Evolutionary conservation across 2,113 vertebrate genomes (phyloP).

Genomic region (Hiodon tergisus): DNA sequence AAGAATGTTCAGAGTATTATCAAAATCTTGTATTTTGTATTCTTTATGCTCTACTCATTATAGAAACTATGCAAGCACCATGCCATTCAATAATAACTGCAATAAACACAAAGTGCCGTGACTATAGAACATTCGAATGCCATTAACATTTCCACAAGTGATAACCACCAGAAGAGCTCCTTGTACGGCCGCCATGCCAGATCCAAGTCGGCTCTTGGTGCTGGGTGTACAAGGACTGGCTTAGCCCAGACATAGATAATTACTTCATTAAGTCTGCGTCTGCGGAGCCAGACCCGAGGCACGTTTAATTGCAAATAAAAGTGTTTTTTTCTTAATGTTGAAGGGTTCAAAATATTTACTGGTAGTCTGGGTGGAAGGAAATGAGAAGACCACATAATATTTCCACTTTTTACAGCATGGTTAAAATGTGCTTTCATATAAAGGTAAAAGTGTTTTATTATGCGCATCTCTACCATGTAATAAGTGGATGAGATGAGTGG

Average conservation of each 20-base stretch:
- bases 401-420: background rate
- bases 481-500: background rate
- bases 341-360: conserved; percentile 24
- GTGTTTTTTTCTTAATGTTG: conserved; percentile 1
- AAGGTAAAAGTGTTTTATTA: background rate
- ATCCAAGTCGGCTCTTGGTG: background rate
- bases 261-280: conserved; percentile 18
- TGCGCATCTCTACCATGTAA: background rate
- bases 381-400: background rate
- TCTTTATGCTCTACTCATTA: no score
- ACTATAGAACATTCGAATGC: no score
- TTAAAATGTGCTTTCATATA: background rate
- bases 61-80: no score
- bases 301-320: conserved; percentile 26
- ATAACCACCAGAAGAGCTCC: background rate
- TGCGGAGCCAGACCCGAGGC: conserved; percentile 16
- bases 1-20: no score
- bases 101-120: no score
- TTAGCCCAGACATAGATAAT: conserved; percentile 27
- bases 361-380: conserved; percentile 21
- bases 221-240: background rate
- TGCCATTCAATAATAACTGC: no score
- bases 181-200: background rate
- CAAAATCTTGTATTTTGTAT: no score
- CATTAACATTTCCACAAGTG: background rate